A percentile compares a stretch with the other conserved stretches of the same genome.
Conservation (phyloP, 2,113 vertebrate genomes). For the Mesoclemmys tuberculata region DNA sequence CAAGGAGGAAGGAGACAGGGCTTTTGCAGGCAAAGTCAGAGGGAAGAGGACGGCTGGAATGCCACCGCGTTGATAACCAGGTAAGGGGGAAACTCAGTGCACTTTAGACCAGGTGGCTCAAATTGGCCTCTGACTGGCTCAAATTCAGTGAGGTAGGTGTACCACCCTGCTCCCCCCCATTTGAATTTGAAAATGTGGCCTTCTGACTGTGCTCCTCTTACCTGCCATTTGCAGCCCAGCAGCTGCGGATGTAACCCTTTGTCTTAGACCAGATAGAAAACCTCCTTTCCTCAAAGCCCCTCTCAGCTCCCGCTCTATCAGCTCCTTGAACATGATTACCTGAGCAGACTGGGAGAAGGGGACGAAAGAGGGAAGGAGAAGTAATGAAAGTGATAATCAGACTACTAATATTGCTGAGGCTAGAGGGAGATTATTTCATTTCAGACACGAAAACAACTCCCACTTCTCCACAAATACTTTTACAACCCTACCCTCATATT, state of each 20-base stretch:
- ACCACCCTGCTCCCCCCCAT: background rate
- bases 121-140: background rate
- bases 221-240: background rate
- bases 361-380: constrained; percentile 18
- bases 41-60: background rate
- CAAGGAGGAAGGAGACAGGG: background rate
- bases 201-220: background rate
- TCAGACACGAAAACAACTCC: constrained; percentile 1
- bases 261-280: background rate
- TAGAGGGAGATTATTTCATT: constrained; percentile 29
- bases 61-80: background rate
- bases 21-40: background rate
- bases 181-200: background rate
- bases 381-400: constrained; percentile 49
- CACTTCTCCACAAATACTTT: constrained; percentile 16
- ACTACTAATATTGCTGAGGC: constrained; percentile 25
- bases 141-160: background rate
- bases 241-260: background rate
- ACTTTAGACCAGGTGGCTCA: background rate
- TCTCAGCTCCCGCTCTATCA: background rate
- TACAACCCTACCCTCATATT: background rate
- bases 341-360: background rate
- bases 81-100: background rate
- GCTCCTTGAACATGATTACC: background rate
- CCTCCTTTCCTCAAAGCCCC: background rate